Base-by-base conservation (phyloP, 2,797 vertebrate species). In the Sciurus vulgaris region DNA sequence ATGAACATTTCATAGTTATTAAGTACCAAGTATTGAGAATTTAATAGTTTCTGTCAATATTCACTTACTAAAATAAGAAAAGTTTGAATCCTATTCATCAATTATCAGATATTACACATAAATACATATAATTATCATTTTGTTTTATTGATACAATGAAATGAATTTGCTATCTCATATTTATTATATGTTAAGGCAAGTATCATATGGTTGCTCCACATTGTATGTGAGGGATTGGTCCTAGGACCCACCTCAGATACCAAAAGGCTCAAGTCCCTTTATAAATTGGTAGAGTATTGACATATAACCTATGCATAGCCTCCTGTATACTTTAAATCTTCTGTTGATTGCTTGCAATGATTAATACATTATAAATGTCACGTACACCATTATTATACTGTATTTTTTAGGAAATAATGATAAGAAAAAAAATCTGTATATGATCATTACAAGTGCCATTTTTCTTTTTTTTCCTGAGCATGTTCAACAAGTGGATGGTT, bases 1-100 rank as follows among this genome's bases (percentile, higher is more conserved):
- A 70, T 73, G 93, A 77, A 35, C 15, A 87, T 79, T 56, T 47
- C 61, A 78, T 84, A 70, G 95, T 91, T 72, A 2, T 86, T 76
- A 65, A 69, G 20, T 47, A 41, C 10, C 35, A 81, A 1, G 15
- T 51, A 65, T 47, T 89, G 5, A 73, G 4, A 51, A 77, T 44
- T 81, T 76, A 61, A 1, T 33, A 28, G 20, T 35, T 83, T 30
- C 20, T 81, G 26, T 76, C 77, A 54, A 89, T 89, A 93, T 30
- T 73, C 10, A 84, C 65, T 92, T 88, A 33, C 4, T 59, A 85
- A 70, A 56, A 11, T 61, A 79, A 38, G 41, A 72, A 63, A 67
- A 17, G 5, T 76, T 76, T 88, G 41, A 79, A 89, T 93, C 15
- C 20, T 69, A 81, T 17, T 13, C 12, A 51, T 47, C 44, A 73